A percentile compares a stretch with the other conserved stretches of the same genome.
Evolutionary conservation across 2,113 vertebrate species (phyloP).

Genomic region (Nothobranchius furzeri): DNA sequence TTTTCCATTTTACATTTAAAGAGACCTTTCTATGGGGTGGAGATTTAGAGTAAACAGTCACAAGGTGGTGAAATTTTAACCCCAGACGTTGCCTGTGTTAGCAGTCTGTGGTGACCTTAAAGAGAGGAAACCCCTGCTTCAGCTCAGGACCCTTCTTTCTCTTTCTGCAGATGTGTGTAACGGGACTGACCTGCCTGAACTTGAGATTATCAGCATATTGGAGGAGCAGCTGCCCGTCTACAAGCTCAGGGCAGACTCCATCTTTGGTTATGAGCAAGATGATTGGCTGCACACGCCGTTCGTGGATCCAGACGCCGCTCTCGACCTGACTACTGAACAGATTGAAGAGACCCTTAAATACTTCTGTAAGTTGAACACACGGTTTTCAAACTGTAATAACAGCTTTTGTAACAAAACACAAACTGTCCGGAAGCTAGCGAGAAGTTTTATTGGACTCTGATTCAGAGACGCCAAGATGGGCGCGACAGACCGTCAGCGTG

Average conservation of each 20-base stretch:
- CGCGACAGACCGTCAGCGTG: slow-evolving; percentile 16
- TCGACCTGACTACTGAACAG: slow-evolving; percentile 94
- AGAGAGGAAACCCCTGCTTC: background rate
- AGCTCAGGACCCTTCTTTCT: slow-evolving; percentile 14
- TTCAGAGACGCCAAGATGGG: background rate
- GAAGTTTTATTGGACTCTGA: background rate
- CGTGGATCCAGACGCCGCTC: slow-evolving; percentile 85
- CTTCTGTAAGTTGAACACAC: slow-evolving; percentile 86
- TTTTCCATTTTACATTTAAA: background rate
- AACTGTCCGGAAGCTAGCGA: background rate
- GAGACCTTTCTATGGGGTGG: background rate
- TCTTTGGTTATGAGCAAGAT: slow-evolving; percentile 97
- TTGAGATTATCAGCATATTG: slow-evolving; percentile 98
- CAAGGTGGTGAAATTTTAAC: background rate
- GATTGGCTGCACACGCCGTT: slow-evolving; percentile 98
- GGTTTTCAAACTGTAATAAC: background rate
- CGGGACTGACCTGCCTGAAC: slow-evolving; percentile 96
- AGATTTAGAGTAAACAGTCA: too few relatives aligned
- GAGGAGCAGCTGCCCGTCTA: slow-evolving; percentile 98
- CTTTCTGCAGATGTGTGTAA: slow-evolving; percentile 92
- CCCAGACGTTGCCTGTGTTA: background rate
- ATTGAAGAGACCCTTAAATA: slow-evolving; percentile 99
- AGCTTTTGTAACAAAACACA: background rate
- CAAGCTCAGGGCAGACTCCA: slow-evolving; percentile 94
- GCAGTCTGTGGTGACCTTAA: background rate